Base-by-base conservation (phyloP, 37 sponge, comb jelly and placozoan species). In the Axinella damicornis region DNA sequence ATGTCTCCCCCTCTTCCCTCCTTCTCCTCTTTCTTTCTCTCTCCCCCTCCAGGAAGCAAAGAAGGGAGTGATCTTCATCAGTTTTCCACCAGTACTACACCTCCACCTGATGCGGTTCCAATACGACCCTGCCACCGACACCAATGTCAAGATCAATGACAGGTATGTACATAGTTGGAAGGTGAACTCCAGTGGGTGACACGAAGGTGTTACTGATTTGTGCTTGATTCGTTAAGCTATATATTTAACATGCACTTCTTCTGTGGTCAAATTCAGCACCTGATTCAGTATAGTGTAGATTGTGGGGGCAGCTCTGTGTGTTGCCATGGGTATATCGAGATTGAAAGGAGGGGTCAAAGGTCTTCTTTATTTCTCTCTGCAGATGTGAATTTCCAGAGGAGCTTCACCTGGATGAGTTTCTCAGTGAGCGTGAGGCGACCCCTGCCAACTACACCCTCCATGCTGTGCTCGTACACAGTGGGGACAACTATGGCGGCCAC, bases 401-500 rank as follows among this genome's bases (percentile, higher is more conserved):
- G 19, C 62, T 98, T 75, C 85, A 92, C 33, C 69, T 98, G 53
- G 85, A 89, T 22, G 84, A 96, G 56, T 98, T 94, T 77, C 65
- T 98, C 52, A 93, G 94, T 82, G 81, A 70, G 24, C 81, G 87
- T 0, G 89, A 92, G 41, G 56, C 58, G 25, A 83, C 83, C 58
- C 93, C 93, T 14, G 85, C 91, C 34, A 60, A 80, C 22, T 98
- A 92, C 83, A 85, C 84, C 15, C 92, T 98, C 53, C 95, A 90
- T 64, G 95, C 99, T 5, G 97, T 98, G 35, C 77, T 98, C 39
- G 99, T 98, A 11, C 99, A 98, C 82, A 96, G 92, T 74, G 97
- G 99, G 38, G 99, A 98, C 84, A 96, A 98, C 89, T 92, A 94
- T 78, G 99, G 99, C 17, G 99, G 99, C 0, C 99, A 98, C 63